These are phyloP conservation scores for Tethya wilhelma DNA, from an alignment of 37 sponge, comb jelly and placozoan genomes.

Conservation along the genomic window DNA sequence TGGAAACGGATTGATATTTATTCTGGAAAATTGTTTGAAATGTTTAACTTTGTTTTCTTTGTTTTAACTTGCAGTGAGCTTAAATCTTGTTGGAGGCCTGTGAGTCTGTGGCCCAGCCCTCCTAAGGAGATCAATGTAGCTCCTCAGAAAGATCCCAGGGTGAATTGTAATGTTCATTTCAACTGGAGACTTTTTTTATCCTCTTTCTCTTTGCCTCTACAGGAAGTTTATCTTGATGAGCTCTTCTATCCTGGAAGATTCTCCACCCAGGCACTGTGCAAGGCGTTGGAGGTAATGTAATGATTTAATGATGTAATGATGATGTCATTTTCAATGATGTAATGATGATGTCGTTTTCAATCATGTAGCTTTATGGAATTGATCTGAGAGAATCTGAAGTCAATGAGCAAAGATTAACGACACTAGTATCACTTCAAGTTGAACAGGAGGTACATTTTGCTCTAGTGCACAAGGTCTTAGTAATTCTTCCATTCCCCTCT, in stretches of 20 bases:
- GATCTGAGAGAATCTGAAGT: background rate
- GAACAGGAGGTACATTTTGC: conserved; percentile 17
- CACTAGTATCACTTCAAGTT: conserved; percentile 1
- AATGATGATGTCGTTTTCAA: too few relatives aligned
- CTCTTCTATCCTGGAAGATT: conserved; percentile 58
- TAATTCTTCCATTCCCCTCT: too few relatives aligned
- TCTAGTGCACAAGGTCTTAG: background rate
- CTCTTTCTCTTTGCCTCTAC: too few relatives aligned
- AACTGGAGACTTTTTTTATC: too few relatives aligned
- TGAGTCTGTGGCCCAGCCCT: conserved; percentile 2
- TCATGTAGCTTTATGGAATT: too few relatives aligned
- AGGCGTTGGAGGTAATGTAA: conserved; percentile 48
- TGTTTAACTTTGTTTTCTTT: background rate
- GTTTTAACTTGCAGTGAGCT: background rate
- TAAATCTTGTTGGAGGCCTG: conserved; percentile 10
- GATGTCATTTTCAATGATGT: too few relatives aligned
- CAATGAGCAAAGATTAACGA: background rate
- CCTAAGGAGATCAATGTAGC: conserved; percentile 13
- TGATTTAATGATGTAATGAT: too few relatives aligned
- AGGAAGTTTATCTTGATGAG: conserved; percentile 47
- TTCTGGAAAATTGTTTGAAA: too few relatives aligned
- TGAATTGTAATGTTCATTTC: background rate
- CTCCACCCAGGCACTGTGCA: conserved; percentile 21
- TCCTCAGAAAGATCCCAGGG: conserved; percentile 43
- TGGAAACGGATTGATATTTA: too few relatives aligned